Evolutionary conservation across 2,888 invertebrate genomes (phyloP), one percentile per base, ranked within the genome.

Genomic region (Trimorus sp.): DNA sequence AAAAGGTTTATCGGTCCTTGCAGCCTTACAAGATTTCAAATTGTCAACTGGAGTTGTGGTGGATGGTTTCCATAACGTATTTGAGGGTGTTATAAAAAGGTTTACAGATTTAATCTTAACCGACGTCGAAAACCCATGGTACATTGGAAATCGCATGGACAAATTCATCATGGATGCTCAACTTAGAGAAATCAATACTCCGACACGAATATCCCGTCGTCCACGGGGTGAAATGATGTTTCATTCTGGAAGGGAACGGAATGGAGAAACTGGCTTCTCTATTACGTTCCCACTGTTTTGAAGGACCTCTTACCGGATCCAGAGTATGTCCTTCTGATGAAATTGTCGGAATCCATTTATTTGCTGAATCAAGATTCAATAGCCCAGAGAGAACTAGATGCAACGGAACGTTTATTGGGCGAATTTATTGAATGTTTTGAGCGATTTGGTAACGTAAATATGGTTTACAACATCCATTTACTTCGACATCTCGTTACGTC

Each of bases 311-410:
- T 26, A 26, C 26, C 26, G 4, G 26, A 26, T 37, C 36, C 37
- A 45, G 49, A 65, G 2, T 37, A 65, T n/a, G 0, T 1, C 0
- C 6, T 59, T 8, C 60, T 68, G n/a, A n/a, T 58, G 0, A 62
- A 68, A 11, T 40, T 79, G 5, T 63, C 74, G 0, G 66, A 78
- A 63, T 62, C 68, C 7, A 26, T 16, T 0, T 65, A 56, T 53
- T 38, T 69, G 14, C 40, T 82, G 11, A 63, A 77, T 37, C 45
- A 74, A 40, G n/a, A 8, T 49, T 74, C 69, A 15, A 66, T 79
- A 15, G 15, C 15, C 6, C 12, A 1, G 9, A 48, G 11, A 14
- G 62, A 82, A 42, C 51, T 82, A 53, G 40, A 69, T 11, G n/a
- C 14, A 48, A 69, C 69, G 36, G 77, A 82, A 40, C 7, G 14